phyloP scores from a whole-genome alignment of 2,113 vertebrate species.

The Gulo gulo region DNA sequence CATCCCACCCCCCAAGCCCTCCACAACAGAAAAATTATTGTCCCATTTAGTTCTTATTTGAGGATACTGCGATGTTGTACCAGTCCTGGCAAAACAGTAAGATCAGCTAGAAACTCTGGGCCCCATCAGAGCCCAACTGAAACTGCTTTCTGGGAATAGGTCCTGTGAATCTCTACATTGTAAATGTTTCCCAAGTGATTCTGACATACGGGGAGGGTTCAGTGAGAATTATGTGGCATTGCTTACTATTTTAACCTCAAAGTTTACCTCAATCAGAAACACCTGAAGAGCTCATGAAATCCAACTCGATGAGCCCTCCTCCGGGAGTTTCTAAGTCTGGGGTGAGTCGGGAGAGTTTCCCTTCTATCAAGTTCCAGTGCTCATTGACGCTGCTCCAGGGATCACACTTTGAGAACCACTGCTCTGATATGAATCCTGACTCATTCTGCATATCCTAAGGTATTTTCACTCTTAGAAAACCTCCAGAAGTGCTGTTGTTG shows the following conservation, averaged over 20 bases:
- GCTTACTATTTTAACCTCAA: neutral
- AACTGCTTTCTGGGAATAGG: neutral
- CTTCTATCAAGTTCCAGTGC: neutral
- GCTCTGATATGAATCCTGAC: neutral
- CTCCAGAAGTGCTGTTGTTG: neutral
- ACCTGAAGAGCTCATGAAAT: neutral
- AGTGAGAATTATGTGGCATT: neutral
- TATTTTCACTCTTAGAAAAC: neutral
- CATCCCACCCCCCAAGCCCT: neutral
- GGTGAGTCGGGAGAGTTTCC: neutral
- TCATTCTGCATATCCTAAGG: neutral
- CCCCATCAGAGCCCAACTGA: neutral
- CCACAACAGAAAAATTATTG: neutral
- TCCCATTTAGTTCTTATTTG: neutral
- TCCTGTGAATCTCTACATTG: neutral
- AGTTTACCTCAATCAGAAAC: neutral
- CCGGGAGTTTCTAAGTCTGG: neutral
- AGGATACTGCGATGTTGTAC: neutral
- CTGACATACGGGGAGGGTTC: fast-evolving
- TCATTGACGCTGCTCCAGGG: fast-evolving
- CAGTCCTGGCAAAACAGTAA: neutral
- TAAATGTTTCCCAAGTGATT: neutral
- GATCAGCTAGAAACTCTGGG: neutral
- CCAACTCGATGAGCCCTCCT: fast-evolving
- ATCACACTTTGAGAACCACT: neutral